A percentile compares a stretch with the other conserved stretches of the same genome.
Evolutionary conservation across 2,113 vertebrate genomes (phyloP).

Genomic region (Forbesichthys agassizii): DNA sequence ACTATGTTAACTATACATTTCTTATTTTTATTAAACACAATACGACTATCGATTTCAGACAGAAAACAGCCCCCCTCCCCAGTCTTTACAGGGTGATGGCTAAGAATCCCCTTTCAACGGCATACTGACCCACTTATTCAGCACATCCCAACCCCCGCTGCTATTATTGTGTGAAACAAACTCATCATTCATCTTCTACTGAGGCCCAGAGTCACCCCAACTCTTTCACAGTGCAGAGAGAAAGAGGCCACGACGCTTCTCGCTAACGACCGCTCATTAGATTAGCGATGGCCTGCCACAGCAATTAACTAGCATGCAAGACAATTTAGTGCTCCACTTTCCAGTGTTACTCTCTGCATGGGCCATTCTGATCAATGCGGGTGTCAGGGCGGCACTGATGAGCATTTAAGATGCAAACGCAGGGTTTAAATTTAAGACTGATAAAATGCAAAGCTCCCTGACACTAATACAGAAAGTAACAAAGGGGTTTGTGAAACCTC

Average conservation of each 20-base stretch:
- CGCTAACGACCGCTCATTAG: conserved; percentile 75
- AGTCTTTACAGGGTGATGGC: conserved; percentile 50
- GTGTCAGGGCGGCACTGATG: conserved; percentile 31
- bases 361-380: conserved; percentile 55
- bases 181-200: conserved; percentile 83
- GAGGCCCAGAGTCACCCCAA: conserved; percentile 74
- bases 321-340: conserved; percentile 71
- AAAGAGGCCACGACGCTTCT: conserved; percentile 67
- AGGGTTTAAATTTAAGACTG: too few species aligned
- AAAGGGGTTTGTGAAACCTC: too few species aligned
- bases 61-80: conserved; percentile 54
- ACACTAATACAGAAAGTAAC: too few species aligned
- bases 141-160: conserved; percentile 73
- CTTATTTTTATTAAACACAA: conserved; percentile 31
- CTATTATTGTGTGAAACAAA: conserved; percentile 83
- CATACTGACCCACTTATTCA: conserved; percentile 77
- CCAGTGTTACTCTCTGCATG: conserved; percentile 66
- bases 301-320: conserved; percentile 72
- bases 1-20: background rate
- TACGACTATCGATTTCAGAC: conserved; percentile 56
- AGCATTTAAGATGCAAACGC: conserved; percentile 25
- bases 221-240: conserved; percentile 61
- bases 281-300: conserved; percentile 80
- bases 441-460: too few species aligned
- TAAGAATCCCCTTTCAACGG: conserved; percentile 56